Evolutionary conservation across 2,888 invertebrate species (phyloP).

Genomic region (Melinaea marsaeus): DNA sequence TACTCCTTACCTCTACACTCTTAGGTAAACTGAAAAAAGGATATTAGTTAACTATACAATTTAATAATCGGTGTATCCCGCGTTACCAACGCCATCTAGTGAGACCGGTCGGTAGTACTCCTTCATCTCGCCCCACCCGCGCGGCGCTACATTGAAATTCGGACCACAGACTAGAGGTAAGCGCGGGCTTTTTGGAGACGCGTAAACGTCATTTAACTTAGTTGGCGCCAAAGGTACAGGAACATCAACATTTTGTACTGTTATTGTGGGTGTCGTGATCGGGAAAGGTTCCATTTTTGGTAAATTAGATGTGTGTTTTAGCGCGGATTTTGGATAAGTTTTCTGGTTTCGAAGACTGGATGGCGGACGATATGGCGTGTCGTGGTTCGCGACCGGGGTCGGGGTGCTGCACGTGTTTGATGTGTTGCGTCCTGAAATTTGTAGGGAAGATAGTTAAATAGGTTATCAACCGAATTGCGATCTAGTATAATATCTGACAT

Average conservation of each 20-base stretch:
- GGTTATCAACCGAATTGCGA: no score
- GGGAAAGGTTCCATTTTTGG: slow-evolving; percentile 75
- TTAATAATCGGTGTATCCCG: slow-evolving; percentile 75
- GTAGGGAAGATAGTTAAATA: neutral
- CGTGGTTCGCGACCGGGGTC: slow-evolving; percentile 67
- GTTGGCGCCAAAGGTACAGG: slow-evolving; percentile 67
- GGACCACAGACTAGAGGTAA: slow-evolving; percentile 67
- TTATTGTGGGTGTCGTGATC: slow-evolving; percentile 57
- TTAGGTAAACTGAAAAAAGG: no score
- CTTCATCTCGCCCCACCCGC: slow-evolving; percentile 86
- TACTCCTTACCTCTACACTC: no score
- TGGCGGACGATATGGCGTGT: slow-evolving; percentile 73
- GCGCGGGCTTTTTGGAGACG: slow-evolving; percentile 65
- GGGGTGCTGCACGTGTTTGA: slow-evolving; percentile 68
- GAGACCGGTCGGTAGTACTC: slow-evolving; percentile 85
- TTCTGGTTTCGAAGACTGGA: slow-evolving; percentile 69
- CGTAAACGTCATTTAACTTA: slow-evolving; percentile 70
- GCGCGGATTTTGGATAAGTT: slow-evolving; percentile 68
- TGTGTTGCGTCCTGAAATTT: slow-evolving; percentile 69
- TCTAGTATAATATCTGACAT: no score
- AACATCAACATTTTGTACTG: slow-evolving; percentile 53
- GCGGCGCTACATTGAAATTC: slow-evolving; percentile 90
- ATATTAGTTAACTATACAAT: no score
- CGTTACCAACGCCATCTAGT: slow-evolving; percentile 78
- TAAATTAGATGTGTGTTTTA: slow-evolving; percentile 58